Conservation (phyloP, 2,888 invertebrate species). For the Chrysolina haemoptera region DNA sequence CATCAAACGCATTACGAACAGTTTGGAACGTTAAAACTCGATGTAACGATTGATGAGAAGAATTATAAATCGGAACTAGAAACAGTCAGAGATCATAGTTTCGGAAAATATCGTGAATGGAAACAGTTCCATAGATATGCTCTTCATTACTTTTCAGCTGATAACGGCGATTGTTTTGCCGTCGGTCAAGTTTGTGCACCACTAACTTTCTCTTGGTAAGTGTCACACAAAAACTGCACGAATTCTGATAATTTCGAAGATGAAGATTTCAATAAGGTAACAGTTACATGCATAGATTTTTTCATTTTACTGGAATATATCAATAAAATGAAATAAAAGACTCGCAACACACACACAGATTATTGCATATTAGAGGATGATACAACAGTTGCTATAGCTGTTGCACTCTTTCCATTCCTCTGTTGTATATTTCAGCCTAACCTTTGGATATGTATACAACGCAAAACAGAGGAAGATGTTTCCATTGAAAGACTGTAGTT, state of each 20-base stretch:
- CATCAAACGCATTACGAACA: slow-evolving; percentile 86
- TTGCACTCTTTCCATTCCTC: background rate
- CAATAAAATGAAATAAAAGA: too few relatives aligned
- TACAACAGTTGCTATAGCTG: too few relatives aligned
- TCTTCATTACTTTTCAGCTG: slow-evolving; percentile 79
- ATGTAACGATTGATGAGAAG: slow-evolving; percentile 72
- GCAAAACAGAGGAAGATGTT: slow-evolving; percentile 66
- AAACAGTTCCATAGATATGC: slow-evolving; percentile 79
- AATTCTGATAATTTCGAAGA: too few relatives aligned
- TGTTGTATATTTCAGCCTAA: slow-evolving; percentile 70
- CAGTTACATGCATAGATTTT: too few relatives aligned
- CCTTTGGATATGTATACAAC: slow-evolving; percentile 76
- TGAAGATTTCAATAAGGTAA: too few relatives aligned
- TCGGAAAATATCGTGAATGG: slow-evolving; percentile 78
- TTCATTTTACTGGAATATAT: too few relatives aligned
- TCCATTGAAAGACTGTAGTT: slow-evolving; percentile 71
- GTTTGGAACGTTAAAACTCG: slow-evolving; percentile 76
- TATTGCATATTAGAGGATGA: too few relatives aligned
- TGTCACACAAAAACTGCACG: slow-evolving; percentile 30
- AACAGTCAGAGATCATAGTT: slow-evolving; percentile 80
- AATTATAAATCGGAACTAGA: slow-evolving; percentile 72
- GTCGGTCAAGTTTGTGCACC: slow-evolving; percentile 78
- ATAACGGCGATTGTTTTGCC: slow-evolving; percentile 80
- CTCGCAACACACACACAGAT: too few relatives aligned
- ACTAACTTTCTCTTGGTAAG: slow-evolving; percentile 74